phyloP scores from a whole-genome alignment of 1,140 invertebrate genomes.

The Idris sp. region DNA sequence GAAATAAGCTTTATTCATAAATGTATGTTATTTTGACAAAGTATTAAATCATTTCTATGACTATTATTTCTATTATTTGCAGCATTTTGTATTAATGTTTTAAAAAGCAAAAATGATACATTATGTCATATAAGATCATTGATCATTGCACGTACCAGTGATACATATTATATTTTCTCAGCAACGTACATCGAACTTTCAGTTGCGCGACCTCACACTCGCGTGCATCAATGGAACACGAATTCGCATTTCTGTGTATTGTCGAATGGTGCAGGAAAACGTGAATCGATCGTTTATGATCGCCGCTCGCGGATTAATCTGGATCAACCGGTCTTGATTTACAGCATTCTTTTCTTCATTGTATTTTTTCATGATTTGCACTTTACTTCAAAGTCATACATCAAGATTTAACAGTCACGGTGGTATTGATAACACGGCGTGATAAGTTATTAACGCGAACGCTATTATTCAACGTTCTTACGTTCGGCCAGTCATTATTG shows the following conservation, averaged over 20 bases:
- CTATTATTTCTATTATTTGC: not conserved
- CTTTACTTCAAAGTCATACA: constrained; percentile 51
- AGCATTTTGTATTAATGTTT: too few relatives aligned
- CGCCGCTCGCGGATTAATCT: constrained; percentile 42
- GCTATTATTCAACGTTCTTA: constrained; percentile 38
- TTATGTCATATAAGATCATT: constrained; percentile 11
- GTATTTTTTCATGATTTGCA: constrained; percentile 19
- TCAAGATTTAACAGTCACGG: constrained; percentile 56
- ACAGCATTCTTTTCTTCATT: constrained; percentile 35
- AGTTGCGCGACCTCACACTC: constrained; percentile 26
- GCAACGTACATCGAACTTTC: constrained; percentile 11
- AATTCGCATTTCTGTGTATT: constrained; percentile 52
- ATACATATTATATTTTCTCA: constrained; percentile 38
- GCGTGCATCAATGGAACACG: constrained; percentile 38
- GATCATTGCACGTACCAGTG: constrained; percentile 26
- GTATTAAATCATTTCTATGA: not conserved
- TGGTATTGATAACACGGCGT: constrained; percentile 42
- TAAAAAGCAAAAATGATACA: constrained; percentile 18
- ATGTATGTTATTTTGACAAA: too few relatives aligned
- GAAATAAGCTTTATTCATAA: too few relatives aligned
- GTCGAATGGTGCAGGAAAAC: constrained; percentile 26
- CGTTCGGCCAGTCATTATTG: constrained; percentile 40
- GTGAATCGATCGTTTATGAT: constrained; percentile 48
- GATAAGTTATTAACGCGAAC: constrained; percentile 48
- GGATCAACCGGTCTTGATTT: constrained; percentile 55